Conservation (phyloP, 2,888 invertebrate genomes). For the Mimumesa dahlbomi region DNA sequence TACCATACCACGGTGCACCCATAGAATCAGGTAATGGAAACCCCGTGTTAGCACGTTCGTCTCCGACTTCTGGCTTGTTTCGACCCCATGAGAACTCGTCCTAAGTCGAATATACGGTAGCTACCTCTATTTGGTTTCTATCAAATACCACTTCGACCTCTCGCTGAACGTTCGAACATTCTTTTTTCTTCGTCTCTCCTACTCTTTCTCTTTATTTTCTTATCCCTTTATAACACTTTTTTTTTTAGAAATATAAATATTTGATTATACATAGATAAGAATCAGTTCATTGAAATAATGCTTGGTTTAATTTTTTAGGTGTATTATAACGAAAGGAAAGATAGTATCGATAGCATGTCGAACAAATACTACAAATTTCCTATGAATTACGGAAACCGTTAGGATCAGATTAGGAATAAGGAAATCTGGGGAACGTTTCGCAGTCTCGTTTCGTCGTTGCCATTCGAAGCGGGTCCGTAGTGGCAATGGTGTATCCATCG, state of each 20-base stretch:
- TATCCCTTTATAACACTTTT: no score
- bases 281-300: no score
- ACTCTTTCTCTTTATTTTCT: no score
- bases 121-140: slow-evolving; percentile 34
- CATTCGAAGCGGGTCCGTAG: slow-evolving; percentile 3
- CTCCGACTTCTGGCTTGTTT: slow-evolving; percentile 43
- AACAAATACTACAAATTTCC: slow-evolving; percentile 37
- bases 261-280: no score
- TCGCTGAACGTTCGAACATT: neutral
- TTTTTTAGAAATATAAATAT: no score
- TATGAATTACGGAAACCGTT: slow-evolving; percentile 31
- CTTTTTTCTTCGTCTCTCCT: no score
- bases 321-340: no score
- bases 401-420: slow-evolving; percentile 1
- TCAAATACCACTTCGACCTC: slow-evolving; percentile 9
- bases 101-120: slow-evolving; percentile 20
- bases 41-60: slow-evolving; percentile 57
- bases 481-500: slow-evolving; percentile 49
- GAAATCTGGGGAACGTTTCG: slow-evolving; percentile 5
- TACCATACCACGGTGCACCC: slow-evolving; percentile 26
- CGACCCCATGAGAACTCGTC: slow-evolving; percentile 51
- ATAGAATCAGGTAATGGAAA: slow-evolving; percentile 58
- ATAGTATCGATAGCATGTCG: no score
- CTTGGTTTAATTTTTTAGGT: no score
- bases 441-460: slow-evolving; percentile 10